A percentile compares a stretch with the other conserved stretches of the same genome.
phyloP scores from a whole-genome alignment of 2,113 vertebrate genomes.

The Daboia siamensis region DNA sequence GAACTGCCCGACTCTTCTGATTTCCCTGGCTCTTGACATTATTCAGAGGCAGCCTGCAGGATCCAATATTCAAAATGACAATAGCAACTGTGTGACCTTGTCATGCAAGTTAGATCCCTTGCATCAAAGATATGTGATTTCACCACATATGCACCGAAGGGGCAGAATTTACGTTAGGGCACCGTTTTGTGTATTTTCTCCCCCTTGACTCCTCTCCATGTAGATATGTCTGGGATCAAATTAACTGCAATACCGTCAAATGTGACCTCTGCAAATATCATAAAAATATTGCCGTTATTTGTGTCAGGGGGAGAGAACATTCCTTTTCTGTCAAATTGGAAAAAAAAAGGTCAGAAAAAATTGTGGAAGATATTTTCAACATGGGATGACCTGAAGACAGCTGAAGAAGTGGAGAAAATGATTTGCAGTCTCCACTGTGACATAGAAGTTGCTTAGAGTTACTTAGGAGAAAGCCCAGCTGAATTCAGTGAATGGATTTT shows the following conservation, averaged over 20 bases:
- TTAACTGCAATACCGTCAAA: not conserved
- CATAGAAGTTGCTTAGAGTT: not conserved
- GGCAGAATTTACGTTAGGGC: not conserved
- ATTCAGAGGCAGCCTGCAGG: not conserved
- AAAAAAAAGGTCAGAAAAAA: not conserved
- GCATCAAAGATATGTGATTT: not conserved
- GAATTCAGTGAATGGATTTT: not conserved
- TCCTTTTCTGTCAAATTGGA: not conserved
- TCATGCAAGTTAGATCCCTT: not conserved
- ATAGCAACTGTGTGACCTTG: not conserved
- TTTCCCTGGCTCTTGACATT: not conserved
- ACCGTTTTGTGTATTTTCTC: not conserved
- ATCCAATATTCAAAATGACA: not conserved
- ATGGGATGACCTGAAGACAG: not conserved
- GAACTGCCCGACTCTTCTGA: not conserved
- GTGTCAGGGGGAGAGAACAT: not conserved
- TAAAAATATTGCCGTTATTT: not conserved
- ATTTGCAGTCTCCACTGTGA: not conserved
- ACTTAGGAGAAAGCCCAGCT: not conserved
- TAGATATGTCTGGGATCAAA: not conserved
- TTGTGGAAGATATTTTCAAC: not conserved
- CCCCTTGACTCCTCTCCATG: not conserved
- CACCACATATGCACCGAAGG: not conserved
- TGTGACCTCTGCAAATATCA: not conserved
- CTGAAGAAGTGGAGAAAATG: not conserved